Conservation (phyloP, 2,888 invertebrate genomes). For the Cephus pulcher region DNA sequence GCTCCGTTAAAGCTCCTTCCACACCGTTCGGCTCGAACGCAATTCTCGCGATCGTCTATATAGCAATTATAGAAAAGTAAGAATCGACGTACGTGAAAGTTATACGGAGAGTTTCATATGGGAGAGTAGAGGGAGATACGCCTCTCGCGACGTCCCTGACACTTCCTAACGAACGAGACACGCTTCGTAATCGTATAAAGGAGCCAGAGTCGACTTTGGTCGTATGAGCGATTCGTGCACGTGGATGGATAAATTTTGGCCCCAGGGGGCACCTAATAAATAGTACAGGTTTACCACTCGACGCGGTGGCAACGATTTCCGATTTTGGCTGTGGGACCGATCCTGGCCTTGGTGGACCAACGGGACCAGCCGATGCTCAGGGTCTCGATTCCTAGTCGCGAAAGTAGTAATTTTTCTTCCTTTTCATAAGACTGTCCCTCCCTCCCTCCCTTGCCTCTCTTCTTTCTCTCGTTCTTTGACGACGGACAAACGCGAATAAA, state of each 20-base stretch:
- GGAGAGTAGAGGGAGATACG: neutral
- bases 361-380: neutral
- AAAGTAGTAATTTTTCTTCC: neutral
- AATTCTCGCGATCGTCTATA: neutral
- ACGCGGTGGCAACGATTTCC: neutral
- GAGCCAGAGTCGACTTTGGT: neutral
- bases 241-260: conserved; percentile 35
- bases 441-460: neutral
- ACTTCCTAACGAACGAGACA: neutral
- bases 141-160: neutral
- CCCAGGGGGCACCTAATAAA: conserved; percentile 46
- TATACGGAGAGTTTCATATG: neutral
- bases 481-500: neutral
- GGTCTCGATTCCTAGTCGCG: neutral
- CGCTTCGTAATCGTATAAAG: neutral
- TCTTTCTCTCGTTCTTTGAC: neutral
- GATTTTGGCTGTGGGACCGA: neutral
- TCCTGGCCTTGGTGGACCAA: neutral
- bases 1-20: neutral
- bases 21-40: neutral
- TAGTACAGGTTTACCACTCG: conserved; percentile 42
- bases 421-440: neutral
- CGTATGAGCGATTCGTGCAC: neutral
- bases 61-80: neutral
- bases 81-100: neutral